Percentiles rank a stretch among this genome's conserved stretches.
These are phyloP conservation scores for Drosophila atripex DNA, from an alignment of 2,888 invertebrate genomes.

Conservation along the genomic window DNA sequence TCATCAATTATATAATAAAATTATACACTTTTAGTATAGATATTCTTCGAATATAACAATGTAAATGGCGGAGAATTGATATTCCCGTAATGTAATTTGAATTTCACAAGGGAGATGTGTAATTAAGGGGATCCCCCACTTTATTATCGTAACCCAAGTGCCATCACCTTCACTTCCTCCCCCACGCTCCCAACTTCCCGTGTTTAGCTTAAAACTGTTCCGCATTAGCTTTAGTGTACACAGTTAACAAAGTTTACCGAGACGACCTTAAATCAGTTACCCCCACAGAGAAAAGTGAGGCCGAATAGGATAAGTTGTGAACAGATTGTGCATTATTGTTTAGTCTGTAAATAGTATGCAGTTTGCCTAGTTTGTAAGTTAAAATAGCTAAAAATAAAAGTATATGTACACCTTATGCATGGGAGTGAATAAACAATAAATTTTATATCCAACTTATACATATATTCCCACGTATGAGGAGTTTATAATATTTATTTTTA, in stretches of 20 bases:
- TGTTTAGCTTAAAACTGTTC: slow-evolving; percentile 13
- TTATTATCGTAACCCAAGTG: background rate
- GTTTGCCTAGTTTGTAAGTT: slow-evolving; percentile 40
- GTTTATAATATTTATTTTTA: background rate
- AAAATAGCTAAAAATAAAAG: slow-evolving; percentile 36
- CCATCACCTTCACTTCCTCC: background rate
- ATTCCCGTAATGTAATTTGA: background rate
- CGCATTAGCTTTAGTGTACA: slow-evolving; percentile 41
- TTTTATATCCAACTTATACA: background rate
- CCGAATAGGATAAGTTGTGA: slow-evolving; percentile 13
- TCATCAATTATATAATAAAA: background rate
- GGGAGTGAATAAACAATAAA: background rate
- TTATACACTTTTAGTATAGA: background rate
- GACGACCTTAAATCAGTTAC: slow-evolving; percentile 30
- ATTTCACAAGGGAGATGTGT: background rate
- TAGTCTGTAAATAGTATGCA: slow-evolving; percentile 34
- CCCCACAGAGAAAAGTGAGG: background rate
- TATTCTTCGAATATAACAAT: background rate
- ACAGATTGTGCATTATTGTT: slow-evolving; percentile 61
- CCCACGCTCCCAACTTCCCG: background rate
- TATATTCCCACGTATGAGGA: too few relatives aligned
- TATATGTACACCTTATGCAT: slow-evolving; percentile 26
- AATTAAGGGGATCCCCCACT: slow-evolving; percentile 1
- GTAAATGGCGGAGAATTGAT: background rate
- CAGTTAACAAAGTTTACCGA: slow-evolving; percentile 39